Conservation (phyloP, 2,113 vertebrate genomes). For the Stomatorhinus ivindoensis region DNA sequence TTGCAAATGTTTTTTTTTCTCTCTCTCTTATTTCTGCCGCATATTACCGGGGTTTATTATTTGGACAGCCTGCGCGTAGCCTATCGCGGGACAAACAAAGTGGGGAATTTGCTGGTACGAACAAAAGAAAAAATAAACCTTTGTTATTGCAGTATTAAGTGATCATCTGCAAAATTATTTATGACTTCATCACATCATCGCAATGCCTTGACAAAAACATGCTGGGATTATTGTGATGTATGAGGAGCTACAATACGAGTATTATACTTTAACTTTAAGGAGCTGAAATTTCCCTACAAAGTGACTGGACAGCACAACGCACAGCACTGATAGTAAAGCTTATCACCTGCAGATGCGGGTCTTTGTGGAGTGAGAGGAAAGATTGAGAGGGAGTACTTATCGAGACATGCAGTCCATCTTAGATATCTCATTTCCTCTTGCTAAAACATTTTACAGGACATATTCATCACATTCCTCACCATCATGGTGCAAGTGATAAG, state of each 20-base stretch:
- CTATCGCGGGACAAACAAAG: not conserved
- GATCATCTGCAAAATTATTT: not conserved
- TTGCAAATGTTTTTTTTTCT: not conserved
- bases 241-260: not conserved
- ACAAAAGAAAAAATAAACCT: not conserved
- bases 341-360: not conserved
- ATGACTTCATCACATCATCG: not conserved
- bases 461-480: not conserved
- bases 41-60: conserved; percentile 9
- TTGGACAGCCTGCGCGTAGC: not conserved
- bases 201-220: not conserved
- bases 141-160: not conserved
- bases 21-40: not conserved
- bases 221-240: not conserved
- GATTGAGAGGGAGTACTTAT: not conserved
- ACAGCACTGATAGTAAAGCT: not conserved
- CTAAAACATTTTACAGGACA: not conserved
- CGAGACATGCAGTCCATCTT: not conserved
- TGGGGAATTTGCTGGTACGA: not conserved
- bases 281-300: not conserved
- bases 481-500: not conserved
- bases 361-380: not conserved
- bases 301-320: not conserved
- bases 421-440: not conserved
- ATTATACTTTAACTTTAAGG: not conserved